Evolutionary conservation across 2,797 vertebrate species (phyloP).

Genomic region (Taenioides sp.): DNA sequence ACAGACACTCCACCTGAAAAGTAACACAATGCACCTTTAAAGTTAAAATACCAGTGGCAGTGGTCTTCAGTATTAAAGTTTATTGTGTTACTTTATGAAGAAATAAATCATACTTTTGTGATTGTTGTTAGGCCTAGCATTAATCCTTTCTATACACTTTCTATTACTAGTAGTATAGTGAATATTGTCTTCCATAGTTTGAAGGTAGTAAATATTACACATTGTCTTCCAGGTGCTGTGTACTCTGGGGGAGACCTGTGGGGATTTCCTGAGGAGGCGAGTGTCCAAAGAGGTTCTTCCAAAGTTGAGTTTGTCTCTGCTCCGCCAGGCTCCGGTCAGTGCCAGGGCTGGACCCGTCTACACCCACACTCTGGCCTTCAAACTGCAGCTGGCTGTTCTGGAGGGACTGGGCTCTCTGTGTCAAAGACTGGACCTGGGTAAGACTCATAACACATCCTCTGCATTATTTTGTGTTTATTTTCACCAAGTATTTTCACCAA

Average conservation of each 20-base stretch:
- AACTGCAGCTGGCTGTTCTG: slow-evolving; percentile 88
- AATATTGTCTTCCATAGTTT: neutral
- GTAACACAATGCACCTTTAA: neutral
- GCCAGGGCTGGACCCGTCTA: slow-evolving; percentile 86
- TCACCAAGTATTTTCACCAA: neutral
- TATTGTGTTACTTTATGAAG: too few species aligned
- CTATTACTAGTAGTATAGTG: neutral
- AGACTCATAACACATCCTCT: slow-evolving; percentile 39
- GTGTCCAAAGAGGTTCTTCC: slow-evolving; percentile 92
- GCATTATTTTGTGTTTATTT: slow-evolving; percentile 1
- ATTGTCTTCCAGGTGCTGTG: slow-evolving; percentile 81
- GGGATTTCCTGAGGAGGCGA: slow-evolving; percentile 87
- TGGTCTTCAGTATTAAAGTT: too few species aligned
- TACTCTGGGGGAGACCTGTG: slow-evolving; percentile 82
- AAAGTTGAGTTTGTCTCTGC: slow-evolving; percentile 81
- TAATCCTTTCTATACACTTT: too few species aligned
- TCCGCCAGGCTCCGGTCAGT: slow-evolving; percentile 84
- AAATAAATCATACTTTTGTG: too few species aligned
- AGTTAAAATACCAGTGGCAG: neutral
- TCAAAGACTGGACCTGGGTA: slow-evolving; percentile 85
- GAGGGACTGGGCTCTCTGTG: slow-evolving; percentile 89
- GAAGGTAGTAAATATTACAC: neutral
- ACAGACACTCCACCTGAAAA: too few species aligned
- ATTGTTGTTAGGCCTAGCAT: too few species aligned
- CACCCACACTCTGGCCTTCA: slow-evolving; percentile 88